Base-by-base conservation (phyloP, 2,888 invertebrate genomes). In the Ceratothoa steindachneri region DNA sequence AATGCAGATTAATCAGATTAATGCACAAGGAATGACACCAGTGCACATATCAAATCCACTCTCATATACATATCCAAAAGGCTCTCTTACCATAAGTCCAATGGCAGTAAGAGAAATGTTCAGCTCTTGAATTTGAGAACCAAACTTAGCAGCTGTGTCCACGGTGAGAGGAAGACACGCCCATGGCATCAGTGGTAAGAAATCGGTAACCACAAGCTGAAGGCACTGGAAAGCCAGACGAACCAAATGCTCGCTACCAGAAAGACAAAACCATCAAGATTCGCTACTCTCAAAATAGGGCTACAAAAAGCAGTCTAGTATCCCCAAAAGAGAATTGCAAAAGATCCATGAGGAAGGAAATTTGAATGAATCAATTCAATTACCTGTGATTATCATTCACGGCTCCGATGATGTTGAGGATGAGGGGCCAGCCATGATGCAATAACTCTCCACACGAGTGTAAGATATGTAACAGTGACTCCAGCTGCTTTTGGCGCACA, bases 61-160 rank as follows among this genome's bases (percentile, higher is more conserved):
- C n/a, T n/a, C n/a, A n/a, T n/a, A n/a, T n/a, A n/a, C n/a, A n/a
- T n/a, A n/a, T n/a, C n/a, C 15, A 15, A 41, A 41, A 41, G 41
- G 5, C 41, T 5, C 41, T 81, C 83, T 84, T 84, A 95, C 96
- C 93, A 97, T 92, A 69, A 97, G 87, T 22, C 97, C 97, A 69
- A 99, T 93, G 55, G 98, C 97, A 3, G 97, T 97, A 53, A 99
- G 88, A 30, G 96, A 95, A 83, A 98, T 97, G 86, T 99, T 99
- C 70, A 98, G 87, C 85, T 99, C 97, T 84, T 94, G 93, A 55
- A 93, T 93, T 86, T 99, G 99, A 19, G 92, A 90, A 24, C 97
- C 97, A 86, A 97, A 99, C 83, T 93, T 94, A 0, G 96, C 93
- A 2, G 97, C 95, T 0, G 96, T 94, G 80, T 93, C 93, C 22